phyloP scores from a whole-genome alignment of 2,113 vertebrate genomes.

The Scomber colias region DNA sequence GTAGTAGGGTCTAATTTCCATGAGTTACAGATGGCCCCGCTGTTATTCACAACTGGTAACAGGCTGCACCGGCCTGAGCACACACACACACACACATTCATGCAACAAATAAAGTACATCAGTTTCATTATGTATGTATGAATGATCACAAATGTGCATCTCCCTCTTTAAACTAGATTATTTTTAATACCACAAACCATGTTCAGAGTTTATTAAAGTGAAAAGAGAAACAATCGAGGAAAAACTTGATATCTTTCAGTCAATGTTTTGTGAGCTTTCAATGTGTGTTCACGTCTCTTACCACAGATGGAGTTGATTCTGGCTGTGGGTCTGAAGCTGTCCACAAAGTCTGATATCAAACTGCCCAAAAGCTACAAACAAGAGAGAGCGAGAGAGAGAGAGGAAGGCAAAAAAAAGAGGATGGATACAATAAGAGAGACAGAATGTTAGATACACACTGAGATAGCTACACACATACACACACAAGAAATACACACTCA shows the following conservation, averaged over 20 bases:
- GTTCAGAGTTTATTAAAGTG: background rate
- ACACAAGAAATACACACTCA: slow-evolving; percentile 68
- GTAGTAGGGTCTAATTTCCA: slow-evolving; percentile 98
- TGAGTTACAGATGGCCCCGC: slow-evolving; percentile 98
- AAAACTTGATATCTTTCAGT: background rate
- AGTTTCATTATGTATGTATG: background rate
- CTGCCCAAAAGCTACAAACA: slow-evolving; percentile 91
- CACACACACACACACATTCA: slow-evolving; percentile 38
- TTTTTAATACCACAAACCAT: background rate
- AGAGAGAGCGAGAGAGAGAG: background rate
- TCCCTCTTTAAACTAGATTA: no score
- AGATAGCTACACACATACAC: background rate
- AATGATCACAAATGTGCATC: background rate
- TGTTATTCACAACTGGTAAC: slow-evolving; percentile 98
- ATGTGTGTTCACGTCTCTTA: slow-evolving; percentile 78
- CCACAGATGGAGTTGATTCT: slow-evolving; percentile 99
- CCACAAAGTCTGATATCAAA: slow-evolving; percentile 97
- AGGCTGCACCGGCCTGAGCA: slow-evolving; percentile 94
- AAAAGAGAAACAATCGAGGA: background rate
- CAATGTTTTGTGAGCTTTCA: background rate
- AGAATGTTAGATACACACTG: background rate
- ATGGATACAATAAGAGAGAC: no score
- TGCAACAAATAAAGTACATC: background rate
- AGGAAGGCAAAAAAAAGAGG: background rate
- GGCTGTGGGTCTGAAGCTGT: slow-evolving; percentile 98